Conservation (phyloP, 1,140 invertebrate genomes). For the Conopomorpha cramerella region DNA sequence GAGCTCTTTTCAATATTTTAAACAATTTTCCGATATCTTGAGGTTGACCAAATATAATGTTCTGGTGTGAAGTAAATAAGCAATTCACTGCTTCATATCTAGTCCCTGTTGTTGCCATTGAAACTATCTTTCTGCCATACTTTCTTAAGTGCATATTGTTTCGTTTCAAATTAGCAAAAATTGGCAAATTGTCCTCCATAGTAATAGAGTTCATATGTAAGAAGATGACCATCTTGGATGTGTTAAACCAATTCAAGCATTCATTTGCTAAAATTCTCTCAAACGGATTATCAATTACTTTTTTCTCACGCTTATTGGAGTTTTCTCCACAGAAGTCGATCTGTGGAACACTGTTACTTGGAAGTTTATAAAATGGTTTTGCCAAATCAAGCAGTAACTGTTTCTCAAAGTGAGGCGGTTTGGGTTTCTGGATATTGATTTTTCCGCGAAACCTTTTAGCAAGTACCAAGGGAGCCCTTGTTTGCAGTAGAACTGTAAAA, state of each 20-base stretch:
- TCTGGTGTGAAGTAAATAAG: constrained; percentile 63
- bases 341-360: no score
- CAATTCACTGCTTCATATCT: constrained; percentile 63
- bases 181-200: constrained; percentile 63
- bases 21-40: constrained; percentile 60
- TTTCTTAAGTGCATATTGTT: constrained; percentile 68
- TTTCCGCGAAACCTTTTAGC: constrained; percentile 70
- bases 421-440: constrained; percentile 76
- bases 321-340: no score
- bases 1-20: constrained; percentile 65
- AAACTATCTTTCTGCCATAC: constrained; percentile 65
- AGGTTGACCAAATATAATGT: constrained; percentile 68
- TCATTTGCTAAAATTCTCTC: constrained; percentile 72
- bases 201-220: constrained; percentile 72
- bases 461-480: constrained; percentile 49
- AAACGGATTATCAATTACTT: constrained; percentile 65
- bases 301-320: constrained; percentile 11
- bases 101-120: constrained; percentile 64
- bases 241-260: constrained; percentile 68
- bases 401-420: constrained; percentile 67
- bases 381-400: constrained; percentile 65
- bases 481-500: constrained; percentile 43
- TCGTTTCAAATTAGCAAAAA: constrained; percentile 64
- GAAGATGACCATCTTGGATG: constrained; percentile 71
- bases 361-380: constrained; percentile 60